These are phyloP conservation scores for Cladopsammia gracilis DNA, from an alignment of 64 coral and sea anemone species.

Conservation along the genomic window DNA sequence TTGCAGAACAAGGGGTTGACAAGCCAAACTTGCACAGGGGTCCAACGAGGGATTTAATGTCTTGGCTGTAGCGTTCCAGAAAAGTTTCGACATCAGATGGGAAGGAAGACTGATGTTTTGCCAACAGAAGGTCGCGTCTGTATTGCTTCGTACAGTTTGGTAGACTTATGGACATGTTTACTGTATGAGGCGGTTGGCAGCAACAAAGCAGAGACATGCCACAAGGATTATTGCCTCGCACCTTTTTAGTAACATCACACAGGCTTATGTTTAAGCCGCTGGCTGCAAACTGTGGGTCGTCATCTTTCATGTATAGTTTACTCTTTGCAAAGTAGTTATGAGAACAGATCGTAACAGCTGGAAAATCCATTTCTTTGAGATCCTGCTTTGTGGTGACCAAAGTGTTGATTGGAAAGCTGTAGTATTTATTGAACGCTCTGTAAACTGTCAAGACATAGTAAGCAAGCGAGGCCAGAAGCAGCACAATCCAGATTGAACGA, in stretches of 20 bases:
- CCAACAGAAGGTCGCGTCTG: constrained; percentile 30
- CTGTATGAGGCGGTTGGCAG: neutral
- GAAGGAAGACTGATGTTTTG: neutral
- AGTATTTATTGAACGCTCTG: constrained; percentile 62
- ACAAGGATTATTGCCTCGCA: neutral
- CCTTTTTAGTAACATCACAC: neutral
- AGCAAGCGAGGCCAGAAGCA: constrained; percentile 38
- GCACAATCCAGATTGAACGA: constrained; percentile 35
- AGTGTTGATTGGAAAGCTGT: constrained; percentile 63
- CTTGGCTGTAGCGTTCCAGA: constrained; percentile 10
- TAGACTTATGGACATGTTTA: neutral
- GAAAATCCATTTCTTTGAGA: constrained; percentile 38
- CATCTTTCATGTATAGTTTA: constrained; percentile 10
- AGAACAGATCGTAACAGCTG: constrained; percentile 71
- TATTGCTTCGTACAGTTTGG: constrained; percentile 64
- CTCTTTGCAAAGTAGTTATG: constrained; percentile 27
- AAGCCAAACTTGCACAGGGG: neutral
- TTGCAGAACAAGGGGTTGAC: neutral
- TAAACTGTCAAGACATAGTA: constrained; percentile 33
- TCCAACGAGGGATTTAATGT: neutral
- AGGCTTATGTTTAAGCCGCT: constrained; percentile 19
- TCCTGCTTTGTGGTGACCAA: constrained; percentile 8
- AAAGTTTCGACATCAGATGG: constrained; percentile 22
- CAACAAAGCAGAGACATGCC: constrained; percentile 8
- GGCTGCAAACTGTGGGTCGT: constrained; percentile 1